phyloP scores from a whole-genome alignment of 2,113 vertebrate genomes.

The Natator depressus region DNA sequence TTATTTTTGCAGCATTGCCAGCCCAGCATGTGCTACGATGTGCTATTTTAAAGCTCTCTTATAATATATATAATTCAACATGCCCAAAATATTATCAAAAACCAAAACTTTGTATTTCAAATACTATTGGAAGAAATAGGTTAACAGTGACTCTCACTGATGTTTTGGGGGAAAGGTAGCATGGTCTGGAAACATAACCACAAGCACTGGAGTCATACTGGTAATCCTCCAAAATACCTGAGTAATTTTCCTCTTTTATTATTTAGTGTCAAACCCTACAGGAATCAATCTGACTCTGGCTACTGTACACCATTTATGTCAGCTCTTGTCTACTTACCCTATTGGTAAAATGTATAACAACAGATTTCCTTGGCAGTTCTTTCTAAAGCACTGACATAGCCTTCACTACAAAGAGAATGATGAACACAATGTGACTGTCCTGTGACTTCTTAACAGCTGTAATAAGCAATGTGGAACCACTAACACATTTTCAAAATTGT shows the following conservation, averaged over 20 bases:
- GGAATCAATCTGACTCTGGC: conserved; percentile 15
- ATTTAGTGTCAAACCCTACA: neutral
- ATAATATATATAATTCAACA: neutral
- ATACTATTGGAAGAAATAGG: neutral
- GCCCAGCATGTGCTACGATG: neutral
- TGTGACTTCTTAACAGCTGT: conserved; percentile 46
- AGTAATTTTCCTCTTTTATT: conserved; percentile 33
- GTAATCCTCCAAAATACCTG: conserved; percentile 38
- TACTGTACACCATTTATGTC: neutral
- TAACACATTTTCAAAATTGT: conserved; percentile 47
- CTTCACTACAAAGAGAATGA: conserved; percentile 16
- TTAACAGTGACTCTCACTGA: neutral
- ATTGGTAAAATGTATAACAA: neutral
- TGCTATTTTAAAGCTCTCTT: neutral
- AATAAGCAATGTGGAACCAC: conserved; percentile 14
- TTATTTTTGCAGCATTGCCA: neutral
- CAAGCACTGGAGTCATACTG: accelerated
- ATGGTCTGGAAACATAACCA: neutral
- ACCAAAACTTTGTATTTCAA: neutral
- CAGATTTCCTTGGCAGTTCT: conserved; percentile 27
- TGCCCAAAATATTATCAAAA: neutral
- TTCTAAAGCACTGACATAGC: neutral
- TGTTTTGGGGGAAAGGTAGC: neutral
- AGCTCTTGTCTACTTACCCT: neutral
- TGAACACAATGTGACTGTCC: neutral